Evolutionary conservation across 2,888 invertebrate species (phyloP), one percentile per base, ranked within the genome.

Genomic region (Diploptera punctata): DNA sequence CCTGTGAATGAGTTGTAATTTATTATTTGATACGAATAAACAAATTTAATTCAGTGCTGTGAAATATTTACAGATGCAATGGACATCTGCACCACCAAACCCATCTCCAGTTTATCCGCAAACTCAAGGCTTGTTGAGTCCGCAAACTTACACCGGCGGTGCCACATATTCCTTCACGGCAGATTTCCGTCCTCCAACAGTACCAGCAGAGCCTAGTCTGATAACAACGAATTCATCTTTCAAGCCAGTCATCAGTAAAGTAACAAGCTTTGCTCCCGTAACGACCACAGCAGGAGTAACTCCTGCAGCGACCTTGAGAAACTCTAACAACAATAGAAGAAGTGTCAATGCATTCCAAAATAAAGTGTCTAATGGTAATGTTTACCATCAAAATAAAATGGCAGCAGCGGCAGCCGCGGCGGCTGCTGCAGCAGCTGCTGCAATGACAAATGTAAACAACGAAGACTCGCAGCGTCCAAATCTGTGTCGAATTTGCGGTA

Each of bases 401-500:
- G 68, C 68, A 19, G 52, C 67, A 10, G 47, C 60, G 31, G 70
- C 65, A 4, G 44, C 70, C 5, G 52, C 44, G 3, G 70, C 62
- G 19, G 65, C 65, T 1, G 65, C 65, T 19, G 65, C 65, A 4
- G 62, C 62, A 5, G 62, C 62, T 0, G 62, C 62, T 5, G 62
- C 65, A 7, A 44, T 65, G 26, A 47, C 65, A 26, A n/a, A 43
- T 4, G 44, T 47, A 16, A 44, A 43, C 47, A 26, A 44, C 44
- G 70, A 65, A 16, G 70, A 76, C 24, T 62, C 75, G 13, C 71
- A 72, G 77, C 91, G 93, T 79, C 93, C 94, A 0, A 98, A 98
- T 83, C 88, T 98, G 47, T 98, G 98, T 80, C 88, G 96, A 31
- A 94, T 98, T 75, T 98, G 98, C 81, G 98, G 98, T 16, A 98